phyloP scores from a whole-genome alignment of 92 coral and sea anemone species.

The Phenganax subtilis region DNA sequence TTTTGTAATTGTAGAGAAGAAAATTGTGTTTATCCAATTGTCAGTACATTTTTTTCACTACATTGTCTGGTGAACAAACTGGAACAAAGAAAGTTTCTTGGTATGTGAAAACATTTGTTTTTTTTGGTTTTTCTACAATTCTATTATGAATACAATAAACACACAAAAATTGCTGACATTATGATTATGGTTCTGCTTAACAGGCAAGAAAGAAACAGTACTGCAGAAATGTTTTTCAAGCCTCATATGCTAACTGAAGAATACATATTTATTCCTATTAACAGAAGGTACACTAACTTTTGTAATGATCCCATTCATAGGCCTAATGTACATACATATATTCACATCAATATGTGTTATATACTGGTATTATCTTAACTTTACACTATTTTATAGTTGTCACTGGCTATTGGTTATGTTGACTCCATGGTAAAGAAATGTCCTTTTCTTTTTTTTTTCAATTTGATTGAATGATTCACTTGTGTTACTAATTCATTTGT shows the following conservation, averaged over 20 bases:
- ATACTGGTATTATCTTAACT: not conserved
- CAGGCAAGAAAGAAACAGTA: constrained; percentile 1
- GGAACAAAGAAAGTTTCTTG: not conserved
- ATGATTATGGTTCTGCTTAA: not conserved
- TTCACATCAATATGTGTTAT: too few relatives aligned
- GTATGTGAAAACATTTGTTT: not conserved
- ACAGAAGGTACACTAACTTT: not conserved
- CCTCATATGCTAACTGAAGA: not conserved
- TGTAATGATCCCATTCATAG: not conserved
- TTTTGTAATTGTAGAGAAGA: not conserved
- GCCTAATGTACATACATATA: too few relatives aligned
- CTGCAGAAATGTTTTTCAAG: constrained; percentile 7
- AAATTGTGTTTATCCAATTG: not conserved
- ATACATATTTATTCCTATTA: not conserved
- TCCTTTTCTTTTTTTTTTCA: not conserved
- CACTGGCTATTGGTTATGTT: constrained; percentile 4
- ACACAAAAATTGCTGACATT: not conserved
- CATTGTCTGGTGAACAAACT: not conserved
- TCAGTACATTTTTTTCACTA: constrained; percentile 2
- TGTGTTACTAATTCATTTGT: not conserved
- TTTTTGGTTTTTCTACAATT: not conserved
- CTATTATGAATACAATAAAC: not conserved
- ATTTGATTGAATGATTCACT: not conserved
- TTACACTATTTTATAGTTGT: not conserved
- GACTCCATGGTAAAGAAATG: constrained; percentile 6